These are phyloP conservation scores for Uloborus diversus DNA, from an alignment of 1,140 invertebrate species.

Conservation along the genomic window DNA sequence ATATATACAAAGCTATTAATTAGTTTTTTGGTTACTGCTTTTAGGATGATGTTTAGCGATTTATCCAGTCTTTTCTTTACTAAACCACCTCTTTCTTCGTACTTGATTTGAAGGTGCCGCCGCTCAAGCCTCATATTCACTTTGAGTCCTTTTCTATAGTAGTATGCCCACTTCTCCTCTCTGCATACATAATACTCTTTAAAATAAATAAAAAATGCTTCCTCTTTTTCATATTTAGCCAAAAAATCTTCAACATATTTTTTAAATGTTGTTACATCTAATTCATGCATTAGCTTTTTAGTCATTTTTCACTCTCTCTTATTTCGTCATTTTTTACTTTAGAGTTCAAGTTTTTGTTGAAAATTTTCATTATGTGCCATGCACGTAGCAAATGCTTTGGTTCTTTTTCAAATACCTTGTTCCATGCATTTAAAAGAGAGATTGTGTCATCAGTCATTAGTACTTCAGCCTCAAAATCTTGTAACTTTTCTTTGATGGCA, in stretches of 20 bases:
- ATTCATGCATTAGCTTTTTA: background rate
- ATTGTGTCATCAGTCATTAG: conserved; percentile 18
- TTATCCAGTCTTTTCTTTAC: no score
- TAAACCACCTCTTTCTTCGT: no score
- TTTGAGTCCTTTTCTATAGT: no score
- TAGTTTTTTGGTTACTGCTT: no score
- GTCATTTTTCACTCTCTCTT: background rate
- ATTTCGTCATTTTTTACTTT: background rate
- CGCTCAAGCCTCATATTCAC: no score
- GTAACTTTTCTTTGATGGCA: background rate
- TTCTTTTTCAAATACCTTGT: background rate
- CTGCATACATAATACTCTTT: no score
- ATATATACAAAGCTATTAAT: no score
- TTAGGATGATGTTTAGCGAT: no score
- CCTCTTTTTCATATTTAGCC: background rate
- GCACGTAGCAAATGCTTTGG: background rate
- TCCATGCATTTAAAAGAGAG: conserved; percentile 10
- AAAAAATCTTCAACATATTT: background rate
- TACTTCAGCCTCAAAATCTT: background rate
- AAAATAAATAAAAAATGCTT: no score
- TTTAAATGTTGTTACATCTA: background rate
- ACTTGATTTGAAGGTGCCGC: no score
- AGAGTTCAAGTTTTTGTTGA: background rate
- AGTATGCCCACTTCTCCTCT: no score
- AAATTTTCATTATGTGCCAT: background rate